Conservation (phyloP, 2,113 vertebrate species). For the Clupea harengus region DNA sequence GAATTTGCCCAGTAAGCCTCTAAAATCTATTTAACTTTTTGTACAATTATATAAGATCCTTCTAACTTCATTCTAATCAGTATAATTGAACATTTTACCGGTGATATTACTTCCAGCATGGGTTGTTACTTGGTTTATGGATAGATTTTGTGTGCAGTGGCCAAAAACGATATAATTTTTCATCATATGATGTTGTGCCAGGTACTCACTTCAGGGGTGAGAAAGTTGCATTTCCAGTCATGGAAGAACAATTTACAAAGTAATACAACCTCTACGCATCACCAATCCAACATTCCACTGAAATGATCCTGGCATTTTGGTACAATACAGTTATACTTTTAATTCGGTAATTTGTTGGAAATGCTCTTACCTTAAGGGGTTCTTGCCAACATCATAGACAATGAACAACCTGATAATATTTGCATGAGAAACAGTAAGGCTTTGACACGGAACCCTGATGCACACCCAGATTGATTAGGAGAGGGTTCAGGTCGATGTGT, state of each 20-base stretch:
- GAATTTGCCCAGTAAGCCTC: neutral
- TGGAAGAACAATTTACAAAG: neutral
- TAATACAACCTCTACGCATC: neutral
- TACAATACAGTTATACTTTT: too few species aligned
- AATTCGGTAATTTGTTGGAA: neutral
- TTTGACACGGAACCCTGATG: neutral
- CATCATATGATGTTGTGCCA: neutral
- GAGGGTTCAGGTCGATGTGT: neutral
- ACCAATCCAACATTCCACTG: neutral
- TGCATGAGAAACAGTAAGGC: neutral
- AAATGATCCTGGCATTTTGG: neutral
- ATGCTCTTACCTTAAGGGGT: neutral
- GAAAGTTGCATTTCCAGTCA: neutral
- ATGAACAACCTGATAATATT: neutral
- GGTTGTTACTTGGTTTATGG: neutral
- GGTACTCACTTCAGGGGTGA: neutral
- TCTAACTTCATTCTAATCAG: neutral
- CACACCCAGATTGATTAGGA: neutral
- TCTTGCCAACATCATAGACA: neutral
- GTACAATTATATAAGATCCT: neutral
- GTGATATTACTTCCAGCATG: neutral
- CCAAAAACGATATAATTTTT: neutral
- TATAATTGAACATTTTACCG: neutral
- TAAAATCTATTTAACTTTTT: neutral
- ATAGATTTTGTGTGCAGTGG: neutral